phyloP scores from a whole-genome alignment of 2,888 invertebrate genomes.

The Rosalia funebris region DNA sequence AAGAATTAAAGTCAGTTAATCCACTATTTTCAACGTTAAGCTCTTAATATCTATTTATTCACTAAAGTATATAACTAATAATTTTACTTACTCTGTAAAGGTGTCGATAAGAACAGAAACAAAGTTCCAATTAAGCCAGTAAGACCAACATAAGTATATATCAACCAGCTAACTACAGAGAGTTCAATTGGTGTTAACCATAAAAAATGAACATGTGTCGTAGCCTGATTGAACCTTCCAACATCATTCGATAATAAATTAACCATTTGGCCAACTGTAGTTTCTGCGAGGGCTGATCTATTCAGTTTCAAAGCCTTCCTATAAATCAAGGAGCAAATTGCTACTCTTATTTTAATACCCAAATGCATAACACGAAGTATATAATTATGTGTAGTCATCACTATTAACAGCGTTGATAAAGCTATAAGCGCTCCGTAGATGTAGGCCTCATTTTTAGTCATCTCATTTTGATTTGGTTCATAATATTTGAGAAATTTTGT shows the following conservation, averaged over 20 bases:
- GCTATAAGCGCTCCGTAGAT: slow-evolving; percentile 79
- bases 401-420: slow-evolving; percentile 75
- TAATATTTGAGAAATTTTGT: slow-evolving; percentile 70
- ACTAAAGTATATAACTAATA: too few relatives aligned
- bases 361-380: slow-evolving; percentile 86
- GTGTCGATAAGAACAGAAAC: slow-evolving; percentile 56
- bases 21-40: too few relatives aligned
- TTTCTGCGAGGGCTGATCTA: slow-evolving; percentile 53
- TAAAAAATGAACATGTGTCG: slow-evolving; percentile 82
- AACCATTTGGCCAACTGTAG: slow-evolving; percentile 44
- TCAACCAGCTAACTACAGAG: slow-evolving; percentile 66
- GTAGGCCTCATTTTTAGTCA: slow-evolving; percentile 71
- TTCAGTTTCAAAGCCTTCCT: slow-evolving; percentile 76
- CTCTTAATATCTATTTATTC: too few relatives aligned
- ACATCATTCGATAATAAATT: slow-evolving; percentile 63
- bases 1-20: too few relatives aligned
- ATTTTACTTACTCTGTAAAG: slow-evolving; percentile 57
- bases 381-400: slow-evolving; percentile 77
- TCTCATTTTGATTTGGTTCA: slow-evolving; percentile 63
- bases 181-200: slow-evolving; percentile 78
- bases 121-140: slow-evolving; percentile 60
- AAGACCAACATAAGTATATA: slow-evolving; percentile 61
- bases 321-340: slow-evolving; percentile 84
- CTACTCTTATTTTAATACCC: slow-evolving; percentile 86
- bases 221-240: slow-evolving; percentile 81